Evolutionary conservation across 2,797 vertebrate genomes (phyloP).

Genomic region (Pelodytes ibericus): DNA sequence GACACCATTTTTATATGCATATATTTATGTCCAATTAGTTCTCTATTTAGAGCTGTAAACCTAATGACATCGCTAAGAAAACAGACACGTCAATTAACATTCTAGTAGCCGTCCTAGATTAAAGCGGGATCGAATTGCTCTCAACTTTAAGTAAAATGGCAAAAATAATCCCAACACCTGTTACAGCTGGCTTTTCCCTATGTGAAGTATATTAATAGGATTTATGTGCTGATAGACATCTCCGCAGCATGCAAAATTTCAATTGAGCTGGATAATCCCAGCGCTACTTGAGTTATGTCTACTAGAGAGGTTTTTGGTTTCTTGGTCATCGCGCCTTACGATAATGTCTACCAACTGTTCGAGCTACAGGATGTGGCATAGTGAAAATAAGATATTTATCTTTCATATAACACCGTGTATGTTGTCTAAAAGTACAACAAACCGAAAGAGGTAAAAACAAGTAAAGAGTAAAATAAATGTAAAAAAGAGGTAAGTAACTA

Average conservation of each 20-base stretch:
- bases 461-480: too few species aligned
- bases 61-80: slow-evolving; percentile 9
- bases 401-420: background rate
- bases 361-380: background rate
- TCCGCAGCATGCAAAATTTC: slow-evolving; percentile 34
- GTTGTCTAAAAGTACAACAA: too few species aligned
- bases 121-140: slow-evolving; percentile 35
- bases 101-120: background rate
- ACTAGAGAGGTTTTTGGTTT: slow-evolving; percentile 35
- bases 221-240: slow-evolving; percentile 52
- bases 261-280: slow-evolving; percentile 40
- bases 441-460: too few species aligned
- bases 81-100: slow-evolving; percentile 46
- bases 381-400: background rate
- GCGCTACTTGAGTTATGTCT: slow-evolving; percentile 39
- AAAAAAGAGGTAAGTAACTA: too few species aligned
- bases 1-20: too few species aligned
- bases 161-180: slow-evolving; percentile 26
- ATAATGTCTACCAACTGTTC: slow-evolving; percentile 35
- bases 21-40: background rate
- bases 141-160: slow-evolving; percentile 53
- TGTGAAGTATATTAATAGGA: slow-evolving; percentile 39
- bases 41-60: background rate
- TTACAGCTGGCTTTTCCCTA: slow-evolving; percentile 45
- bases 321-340: slow-evolving; percentile 36